Percentiles rank a stretch among this genome's conserved stretches.
These are phyloP conservation scores for Brachypteracias leptosomus DNA, from an alignment of 2,113 vertebrate genomes.

Conservation along the genomic window DNA sequence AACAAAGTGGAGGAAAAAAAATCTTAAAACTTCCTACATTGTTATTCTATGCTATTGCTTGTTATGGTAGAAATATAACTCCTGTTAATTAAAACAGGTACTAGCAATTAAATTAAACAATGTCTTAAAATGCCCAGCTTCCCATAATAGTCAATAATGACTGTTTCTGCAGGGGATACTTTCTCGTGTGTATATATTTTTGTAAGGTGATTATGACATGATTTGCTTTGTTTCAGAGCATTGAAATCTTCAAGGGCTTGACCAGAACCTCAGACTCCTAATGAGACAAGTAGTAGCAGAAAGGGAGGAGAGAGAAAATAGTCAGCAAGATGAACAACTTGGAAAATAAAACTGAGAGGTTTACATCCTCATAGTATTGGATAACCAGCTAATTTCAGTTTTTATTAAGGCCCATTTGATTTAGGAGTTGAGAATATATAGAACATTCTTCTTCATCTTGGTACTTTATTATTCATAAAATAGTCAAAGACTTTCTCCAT, in stretches of 20 bases:
- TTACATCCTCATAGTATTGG: neutral
- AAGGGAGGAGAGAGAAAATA: neutral
- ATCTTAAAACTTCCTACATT: neutral
- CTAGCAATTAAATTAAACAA: conserved; percentile 36
- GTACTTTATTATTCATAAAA: neutral
- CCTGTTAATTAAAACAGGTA: conserved; percentile 26
- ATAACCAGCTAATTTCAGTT: neutral
- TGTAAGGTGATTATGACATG: neutral
- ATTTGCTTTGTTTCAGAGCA: conserved; percentile 1
- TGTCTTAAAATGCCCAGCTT: neutral
- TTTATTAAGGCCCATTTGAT: neutral
- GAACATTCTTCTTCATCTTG: neutral
- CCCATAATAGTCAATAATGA: neutral
- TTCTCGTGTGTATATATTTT: neutral
- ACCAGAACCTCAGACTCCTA: neutral
- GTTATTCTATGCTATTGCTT: neutral
- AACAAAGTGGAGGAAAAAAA: neutral
- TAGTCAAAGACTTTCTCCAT: neutral
- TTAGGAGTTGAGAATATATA: neutral
- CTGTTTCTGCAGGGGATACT: neutral
- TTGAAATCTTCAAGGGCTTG: neutral
- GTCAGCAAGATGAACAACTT: neutral
- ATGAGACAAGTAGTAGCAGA: neutral
- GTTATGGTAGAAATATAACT: neutral
- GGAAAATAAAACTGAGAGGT: neutral